phyloP scores from a whole-genome alignment of 2,797 vertebrate species.

The Anas acuta region DNA sequence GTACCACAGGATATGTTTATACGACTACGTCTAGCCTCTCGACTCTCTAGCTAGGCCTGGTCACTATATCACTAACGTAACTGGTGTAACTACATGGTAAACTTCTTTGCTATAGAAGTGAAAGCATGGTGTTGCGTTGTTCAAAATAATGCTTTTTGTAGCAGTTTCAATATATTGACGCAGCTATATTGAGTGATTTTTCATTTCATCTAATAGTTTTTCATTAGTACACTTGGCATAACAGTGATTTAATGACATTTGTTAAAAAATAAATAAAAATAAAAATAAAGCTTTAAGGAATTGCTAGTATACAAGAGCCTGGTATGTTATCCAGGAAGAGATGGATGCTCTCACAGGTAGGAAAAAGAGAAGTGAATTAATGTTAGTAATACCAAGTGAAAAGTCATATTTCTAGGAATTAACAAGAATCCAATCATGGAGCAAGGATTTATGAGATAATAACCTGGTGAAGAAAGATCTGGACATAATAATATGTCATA shows the following conservation, averaged over 20 bases:
- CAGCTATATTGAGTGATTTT: not conserved
- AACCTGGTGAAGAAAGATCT: not conserved
- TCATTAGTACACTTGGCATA: not conserved
- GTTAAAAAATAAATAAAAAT: not conserved
- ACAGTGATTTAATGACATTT: conserved; percentile 4
- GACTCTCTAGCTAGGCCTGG: not conserved
- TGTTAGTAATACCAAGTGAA: conserved; percentile 13
- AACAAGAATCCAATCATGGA: not conserved
- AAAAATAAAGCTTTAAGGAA: conserved; percentile 12
- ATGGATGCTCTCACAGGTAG: not conserved
- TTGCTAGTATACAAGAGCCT: not conserved
- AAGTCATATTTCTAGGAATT: conserved; percentile 14
- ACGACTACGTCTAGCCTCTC: not conserved
- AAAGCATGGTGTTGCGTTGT: not conserved
- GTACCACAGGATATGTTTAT: accelerated
- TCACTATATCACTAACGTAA: not conserved
- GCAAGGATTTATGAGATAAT: not conserved
- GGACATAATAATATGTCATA: not conserved
- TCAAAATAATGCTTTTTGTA: not conserved
- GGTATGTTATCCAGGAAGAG: not conserved
- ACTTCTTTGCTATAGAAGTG: not conserved
- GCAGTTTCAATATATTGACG: not conserved
- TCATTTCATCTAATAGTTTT: not conserved
- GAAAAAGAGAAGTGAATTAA: conserved; percentile 42
- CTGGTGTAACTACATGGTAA: not conserved